phyloP scores from a whole-genome alignment of 2,797 vertebrate species.

The Momotus momota region DNA sequence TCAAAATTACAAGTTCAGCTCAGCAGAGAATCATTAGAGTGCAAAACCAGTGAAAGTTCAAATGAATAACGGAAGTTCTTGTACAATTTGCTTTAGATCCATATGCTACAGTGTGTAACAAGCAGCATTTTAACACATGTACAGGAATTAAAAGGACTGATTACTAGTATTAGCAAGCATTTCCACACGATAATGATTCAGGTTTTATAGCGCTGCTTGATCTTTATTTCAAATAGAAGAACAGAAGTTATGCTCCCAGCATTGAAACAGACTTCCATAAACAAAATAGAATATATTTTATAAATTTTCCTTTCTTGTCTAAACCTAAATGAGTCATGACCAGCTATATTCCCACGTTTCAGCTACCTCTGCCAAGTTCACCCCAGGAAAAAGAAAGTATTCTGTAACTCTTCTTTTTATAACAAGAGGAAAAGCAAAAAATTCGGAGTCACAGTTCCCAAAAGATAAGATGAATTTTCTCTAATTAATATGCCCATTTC shows the following conservation, averaged over 20 bases:
- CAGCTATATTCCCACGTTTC: conserved; percentile 9
- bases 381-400: not conserved
- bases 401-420: not conserved
- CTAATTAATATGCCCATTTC: not conserved
- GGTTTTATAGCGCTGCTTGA: not conserved
- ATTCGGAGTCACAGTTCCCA: not conserved
- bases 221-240: conserved; percentile 22
- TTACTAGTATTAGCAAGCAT: not conserved
- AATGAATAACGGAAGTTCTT: not conserved
- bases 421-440: not conserved
- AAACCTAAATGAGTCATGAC: conserved; percentile 20
- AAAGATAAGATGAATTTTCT: not conserved
- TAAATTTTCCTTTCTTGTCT: conserved; percentile 5
- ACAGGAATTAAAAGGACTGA: conserved; percentile 6
- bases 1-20: not conserved
- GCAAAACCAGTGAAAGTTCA: not conserved
- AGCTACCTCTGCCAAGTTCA: not conserved
- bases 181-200: conserved; percentile 9
- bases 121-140: conserved; percentile 2
- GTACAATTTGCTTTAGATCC: not conserved
- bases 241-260: not conserved
- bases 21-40: not conserved
- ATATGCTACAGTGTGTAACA: conserved; percentile 39
- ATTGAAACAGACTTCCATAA: conserved; percentile 16
- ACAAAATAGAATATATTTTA: conserved; percentile 21